A percentile compares a stretch with the other conserved stretches of the same genome.
Conservation (phyloP, 2,888 invertebrate species). For the Tetragnatha montana region DNA sequence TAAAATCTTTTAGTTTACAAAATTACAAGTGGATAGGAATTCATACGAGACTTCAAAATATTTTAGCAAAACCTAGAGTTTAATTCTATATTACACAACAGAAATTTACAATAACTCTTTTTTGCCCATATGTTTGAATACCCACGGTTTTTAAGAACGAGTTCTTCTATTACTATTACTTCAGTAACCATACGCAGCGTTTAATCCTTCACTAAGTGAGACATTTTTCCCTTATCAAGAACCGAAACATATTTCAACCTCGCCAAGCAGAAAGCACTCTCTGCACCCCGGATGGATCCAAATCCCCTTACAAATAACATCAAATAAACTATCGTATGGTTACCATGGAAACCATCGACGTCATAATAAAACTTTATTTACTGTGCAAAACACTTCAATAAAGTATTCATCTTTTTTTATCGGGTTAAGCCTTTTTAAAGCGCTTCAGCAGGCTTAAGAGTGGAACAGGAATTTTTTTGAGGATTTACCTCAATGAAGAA, state of each 20-base stretch:
- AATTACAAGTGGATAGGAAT: too few species aligned
- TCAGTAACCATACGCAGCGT: not conserved
- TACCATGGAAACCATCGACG: not conserved
- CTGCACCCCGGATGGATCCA: not conserved
- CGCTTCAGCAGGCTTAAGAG: not conserved
- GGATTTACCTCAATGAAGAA: conserved; percentile 18
- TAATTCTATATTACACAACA: too few species aligned
- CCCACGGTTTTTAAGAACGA: too few species aligned
- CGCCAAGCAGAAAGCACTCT: not conserved
- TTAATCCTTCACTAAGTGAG: not conserved
- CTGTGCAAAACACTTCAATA: conserved; percentile 43
- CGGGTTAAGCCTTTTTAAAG: conserved; percentile 24
- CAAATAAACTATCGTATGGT: not conserved
- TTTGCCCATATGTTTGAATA: too few species aligned
- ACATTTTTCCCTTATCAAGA: not conserved
- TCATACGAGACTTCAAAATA: too few species aligned
- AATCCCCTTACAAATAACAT: not conserved
- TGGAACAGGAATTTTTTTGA: conserved; percentile 1
- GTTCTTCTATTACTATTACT: too few species aligned
- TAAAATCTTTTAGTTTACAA: too few species aligned
- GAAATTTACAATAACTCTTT: too few species aligned
- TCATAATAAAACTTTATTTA: conserved; percentile 45
- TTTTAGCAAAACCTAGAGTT: too few species aligned
- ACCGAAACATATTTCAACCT: not conserved
- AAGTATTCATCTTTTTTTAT: conserved; percentile 24